These are phyloP conservation scores for Torymus texanus DNA, from an alignment of 2,888 invertebrate species.

Conservation along the genomic window DNA sequence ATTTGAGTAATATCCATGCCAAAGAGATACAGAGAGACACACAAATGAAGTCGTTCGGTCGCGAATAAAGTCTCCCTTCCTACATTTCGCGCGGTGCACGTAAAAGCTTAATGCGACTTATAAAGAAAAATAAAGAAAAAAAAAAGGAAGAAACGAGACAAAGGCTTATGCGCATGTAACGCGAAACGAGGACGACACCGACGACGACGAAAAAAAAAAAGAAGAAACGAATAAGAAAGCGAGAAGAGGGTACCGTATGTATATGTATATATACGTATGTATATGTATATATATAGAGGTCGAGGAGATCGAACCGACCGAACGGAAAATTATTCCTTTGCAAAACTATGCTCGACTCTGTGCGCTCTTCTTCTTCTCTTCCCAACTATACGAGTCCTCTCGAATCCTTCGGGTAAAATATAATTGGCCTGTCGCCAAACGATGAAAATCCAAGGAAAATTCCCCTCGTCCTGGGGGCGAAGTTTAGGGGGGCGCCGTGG, in stretches of 20 bases:
- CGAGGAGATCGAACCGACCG: conserved; percentile 44
- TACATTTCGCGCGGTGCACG: not conserved
- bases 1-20: too few species aligned
- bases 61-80: not conserved
- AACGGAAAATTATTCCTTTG: conserved; percentile 51
- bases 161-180: not conserved
- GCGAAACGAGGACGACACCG: not conserved
- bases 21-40: too few species aligned
- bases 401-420: conserved; percentile 45
- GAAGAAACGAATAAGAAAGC: not conserved
- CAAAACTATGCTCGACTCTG: conserved; percentile 8
- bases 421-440: conserved; percentile 57
- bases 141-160: not conserved
- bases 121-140: conserved; percentile 37
- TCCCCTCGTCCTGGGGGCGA: conserved; percentile 33
- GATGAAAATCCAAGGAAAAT: conserved; percentile 48
- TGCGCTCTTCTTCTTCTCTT: not conserved
- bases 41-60: too few species aligned
- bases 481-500: conserved; percentile 37
- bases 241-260: not conserved
- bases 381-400: not conserved
- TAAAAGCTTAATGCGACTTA: conserved; percentile 35
- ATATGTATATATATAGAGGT: too few species aligned
- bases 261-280: not conserved
- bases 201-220: not conserved